A percentile compares a stretch with the other conserved stretches of the same genome.
These are phyloP conservation scores for Diaprepes abbreviatus DNA, from an alignment of 2,888 invertebrate genomes.

Conservation along the genomic window DNA sequence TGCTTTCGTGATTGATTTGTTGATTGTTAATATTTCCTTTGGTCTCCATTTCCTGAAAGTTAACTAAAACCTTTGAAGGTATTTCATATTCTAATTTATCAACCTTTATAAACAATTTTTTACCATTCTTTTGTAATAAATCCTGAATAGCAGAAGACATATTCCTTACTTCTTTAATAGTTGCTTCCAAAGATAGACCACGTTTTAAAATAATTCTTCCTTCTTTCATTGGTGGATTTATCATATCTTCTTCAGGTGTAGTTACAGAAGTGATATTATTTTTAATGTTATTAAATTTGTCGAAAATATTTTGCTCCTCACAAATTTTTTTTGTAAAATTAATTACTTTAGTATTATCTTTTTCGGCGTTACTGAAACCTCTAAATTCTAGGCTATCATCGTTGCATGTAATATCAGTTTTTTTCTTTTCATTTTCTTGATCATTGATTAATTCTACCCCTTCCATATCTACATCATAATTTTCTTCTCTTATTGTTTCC, in stretches of 20 bases:
- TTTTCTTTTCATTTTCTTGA: background rate
- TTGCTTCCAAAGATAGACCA: background rate
- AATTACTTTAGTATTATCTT: background rate
- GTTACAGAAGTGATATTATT: background rate
- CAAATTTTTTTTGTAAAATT: background rate
- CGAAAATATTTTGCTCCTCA: background rate
- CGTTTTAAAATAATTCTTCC: background rate
- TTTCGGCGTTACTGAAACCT: constrained; percentile 10
- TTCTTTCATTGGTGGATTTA: background rate
- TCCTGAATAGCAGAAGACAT: constrained; percentile 1
- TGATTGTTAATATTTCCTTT: background rate
- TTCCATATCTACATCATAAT: background rate
- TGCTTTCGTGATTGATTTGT: background rate
- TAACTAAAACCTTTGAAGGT: constrained; percentile 21
- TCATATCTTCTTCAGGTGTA: background rate
- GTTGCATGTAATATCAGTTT: background rate
- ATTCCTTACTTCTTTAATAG: constrained; percentile 1
- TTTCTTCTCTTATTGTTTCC: constrained; percentile 11
- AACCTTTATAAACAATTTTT: constrained; percentile 30
- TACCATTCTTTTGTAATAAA: constrained; percentile 26
- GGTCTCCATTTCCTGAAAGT: constrained; percentile 12
- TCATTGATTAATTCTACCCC: background rate
- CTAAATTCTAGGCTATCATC: constrained; percentile 33
- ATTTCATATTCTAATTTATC: constrained; percentile 15
- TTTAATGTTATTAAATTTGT: background rate